Conservation (phyloP, 2,888 invertebrate genomes). For the Cerastoderma edule region DNA sequence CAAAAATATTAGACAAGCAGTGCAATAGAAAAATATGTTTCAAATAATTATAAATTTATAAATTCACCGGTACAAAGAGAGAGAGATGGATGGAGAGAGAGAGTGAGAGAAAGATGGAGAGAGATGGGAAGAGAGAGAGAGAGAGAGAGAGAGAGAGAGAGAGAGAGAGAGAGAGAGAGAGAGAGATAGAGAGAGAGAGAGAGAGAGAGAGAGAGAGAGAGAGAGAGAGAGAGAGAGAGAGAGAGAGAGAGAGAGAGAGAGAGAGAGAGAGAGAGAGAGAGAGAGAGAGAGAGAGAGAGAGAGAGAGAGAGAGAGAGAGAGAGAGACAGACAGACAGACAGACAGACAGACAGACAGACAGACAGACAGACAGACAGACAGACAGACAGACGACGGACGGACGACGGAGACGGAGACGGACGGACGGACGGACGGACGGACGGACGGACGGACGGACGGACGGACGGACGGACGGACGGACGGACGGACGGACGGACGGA, state of each 20-base stretch:
- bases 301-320: slow-evolving; percentile 12
- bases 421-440: too few relatives aligned
- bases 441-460: slow-evolving; percentile 1
- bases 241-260: slow-evolving; percentile 1
- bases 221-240: slow-evolving; percentile 18
- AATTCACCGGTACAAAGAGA: too few relatives aligned
- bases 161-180: slow-evolving; percentile 19
- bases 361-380: slow-evolving; percentile 19
- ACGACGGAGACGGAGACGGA: too few relatives aligned
- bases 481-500: neutral
- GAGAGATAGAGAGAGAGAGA: too few relatives aligned
- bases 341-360: slow-evolving; percentile 6
- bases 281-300: slow-evolving; percentile 3
- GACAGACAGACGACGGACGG: too few relatives aligned
- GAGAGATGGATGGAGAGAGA: too few relatives aligned
- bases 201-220: slow-evolving; percentile 10
- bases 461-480: neutral
- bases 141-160: slow-evolving; percentile 14
- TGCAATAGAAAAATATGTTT: too few relatives aligned
- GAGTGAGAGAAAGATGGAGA: too few relatives aligned
- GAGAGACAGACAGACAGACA: slow-evolving; percentile 6
- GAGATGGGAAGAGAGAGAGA: too few relatives aligned
- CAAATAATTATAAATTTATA: too few relatives aligned
- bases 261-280: neutral
- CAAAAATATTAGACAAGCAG: too few relatives aligned